phyloP scores from a whole-genome alignment of 2,888 invertebrate genomes.

The Archips xylosteana region DNA sequence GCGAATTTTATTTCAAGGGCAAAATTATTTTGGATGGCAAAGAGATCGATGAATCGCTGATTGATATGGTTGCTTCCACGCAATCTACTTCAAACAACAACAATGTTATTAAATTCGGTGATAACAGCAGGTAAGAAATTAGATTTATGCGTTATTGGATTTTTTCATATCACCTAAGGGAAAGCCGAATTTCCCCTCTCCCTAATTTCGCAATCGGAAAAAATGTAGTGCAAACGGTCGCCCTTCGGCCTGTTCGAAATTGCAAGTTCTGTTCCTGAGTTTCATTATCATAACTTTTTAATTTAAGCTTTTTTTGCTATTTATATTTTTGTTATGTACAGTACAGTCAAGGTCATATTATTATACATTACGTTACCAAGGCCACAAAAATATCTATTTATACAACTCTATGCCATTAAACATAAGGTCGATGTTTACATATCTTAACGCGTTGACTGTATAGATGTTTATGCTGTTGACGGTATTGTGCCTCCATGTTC shows the following conservation, averaged over 20 bases:
- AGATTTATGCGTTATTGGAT: background rate
- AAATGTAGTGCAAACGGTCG: too few relatives aligned
- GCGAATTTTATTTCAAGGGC: slow-evolving; percentile 81
- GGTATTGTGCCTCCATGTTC: background rate
- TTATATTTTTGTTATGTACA: too few relatives aligned
- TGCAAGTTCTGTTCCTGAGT: too few relatives aligned
- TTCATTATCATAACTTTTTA: too few relatives aligned
- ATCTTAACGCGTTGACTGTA: too few relatives aligned
- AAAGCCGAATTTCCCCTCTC: too few relatives aligned
- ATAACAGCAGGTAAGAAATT: slow-evolving; percentile 93
- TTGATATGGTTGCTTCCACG: slow-evolving; percentile 97
- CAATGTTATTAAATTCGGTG: slow-evolving; percentile 98
- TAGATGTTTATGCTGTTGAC: background rate
- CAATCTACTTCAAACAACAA: slow-evolving; percentile 94
- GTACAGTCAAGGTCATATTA: background rate
- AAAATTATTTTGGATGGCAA: slow-evolving; percentile 93
- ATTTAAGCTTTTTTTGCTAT: too few relatives aligned
- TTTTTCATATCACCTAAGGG: background rate
- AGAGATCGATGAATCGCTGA: slow-evolving; percentile 92
- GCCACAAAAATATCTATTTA: background rate
- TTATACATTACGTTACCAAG: background rate
- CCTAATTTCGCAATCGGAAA: too few relatives aligned
- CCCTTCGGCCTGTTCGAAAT: too few relatives aligned
- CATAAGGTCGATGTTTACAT: background rate
- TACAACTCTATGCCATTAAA: background rate